Evolutionary conservation across 1,140 invertebrate genomes (phyloP), one percentile per base, ranked within the genome.

Genomic region (Cyclargus thomasi): DNA sequence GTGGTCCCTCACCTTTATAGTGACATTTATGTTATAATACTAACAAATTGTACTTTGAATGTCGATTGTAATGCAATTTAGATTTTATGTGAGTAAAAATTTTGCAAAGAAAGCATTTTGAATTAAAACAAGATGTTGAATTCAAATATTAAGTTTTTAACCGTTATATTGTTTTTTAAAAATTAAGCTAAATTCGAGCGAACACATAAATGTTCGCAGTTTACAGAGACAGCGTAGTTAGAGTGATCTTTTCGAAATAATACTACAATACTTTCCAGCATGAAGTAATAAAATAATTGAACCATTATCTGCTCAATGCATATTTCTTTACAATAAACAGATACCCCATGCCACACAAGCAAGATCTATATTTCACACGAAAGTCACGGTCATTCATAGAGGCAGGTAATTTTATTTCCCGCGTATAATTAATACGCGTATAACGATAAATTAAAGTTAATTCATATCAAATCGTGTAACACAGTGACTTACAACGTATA

Each of bases 361-460:
- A 3, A 47, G 39, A 47, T 47, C 39, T 47, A 39, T 47, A 47
- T 47, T 47, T 47, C 39, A 47, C 39, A 47, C 39, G 39, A 47
- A 47, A 47, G 10, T 47, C 39, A 47, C 39, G 39, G 39, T 47
- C 39, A 8, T 16, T 47, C 39, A 47, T 47, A 59, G 55, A 59
- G 7, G 55, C 17, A 59, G 20, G 17, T 59, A 59, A 59, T 67
- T 71, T 67, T 59, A 59, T 59, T 59, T 21, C 55, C 18, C 55
- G 20, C 55, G 18, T 59, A 20, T 73, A 74, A 76, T 72, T 69
- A 65, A 67, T 68, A 67, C 70, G 64, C 67, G 70, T 76, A 73
- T 74, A 70, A 74, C 78, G 67, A 75, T 78, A 81, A 84, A 86
- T 83, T 80, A 74, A 80, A 76, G 74, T 75, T 74, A 75, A 77